Conservation (phyloP, 2,797 vertebrate genomes). For the Salmo trutta region DNA sequence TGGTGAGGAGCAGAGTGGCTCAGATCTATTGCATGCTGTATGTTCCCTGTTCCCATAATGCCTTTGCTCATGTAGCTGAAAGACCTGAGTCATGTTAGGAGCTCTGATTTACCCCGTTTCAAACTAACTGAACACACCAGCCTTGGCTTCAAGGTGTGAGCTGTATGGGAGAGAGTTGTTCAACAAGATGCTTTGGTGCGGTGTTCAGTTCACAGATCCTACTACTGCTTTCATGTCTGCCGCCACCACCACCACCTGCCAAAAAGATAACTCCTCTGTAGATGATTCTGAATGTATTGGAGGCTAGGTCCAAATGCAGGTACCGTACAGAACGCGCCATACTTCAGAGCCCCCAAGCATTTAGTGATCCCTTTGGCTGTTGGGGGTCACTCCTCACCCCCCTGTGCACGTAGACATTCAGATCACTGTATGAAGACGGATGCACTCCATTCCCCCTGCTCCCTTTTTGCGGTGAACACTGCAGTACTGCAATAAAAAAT, state of each 20-base stretch:
- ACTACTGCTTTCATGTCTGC: not conserved
- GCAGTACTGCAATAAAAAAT: constrained; percentile 56
- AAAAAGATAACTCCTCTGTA: not conserved
- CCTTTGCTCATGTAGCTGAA: not conserved
- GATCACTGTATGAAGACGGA: constrained; percentile 4
- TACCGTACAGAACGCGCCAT: too few species aligned
- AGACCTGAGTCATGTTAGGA: not conserved
- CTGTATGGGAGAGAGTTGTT: not conserved
- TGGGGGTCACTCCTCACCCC: not conserved
- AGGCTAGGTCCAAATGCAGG: not conserved
- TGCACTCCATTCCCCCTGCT: constrained; percentile 9
- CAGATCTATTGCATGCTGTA: too few species aligned
- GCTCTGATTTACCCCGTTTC: not conserved
- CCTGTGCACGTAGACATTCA: not conserved
- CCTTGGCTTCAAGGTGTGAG: not conserved
- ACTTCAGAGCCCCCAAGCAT: too few species aligned
- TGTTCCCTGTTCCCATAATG: not conserved
- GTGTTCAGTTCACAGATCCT: not conserved
- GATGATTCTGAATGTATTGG: not conserved
- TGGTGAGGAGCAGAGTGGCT: not conserved
- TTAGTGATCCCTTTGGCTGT: not conserved
- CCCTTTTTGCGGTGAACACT: constrained; percentile 36
- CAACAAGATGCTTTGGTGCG: not conserved
- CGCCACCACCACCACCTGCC: not conserved
- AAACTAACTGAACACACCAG: not conserved